phyloP scores from a whole-genome alignment of 2,113 vertebrate genomes.

The Machaerirhynchus nigripectus region DNA sequence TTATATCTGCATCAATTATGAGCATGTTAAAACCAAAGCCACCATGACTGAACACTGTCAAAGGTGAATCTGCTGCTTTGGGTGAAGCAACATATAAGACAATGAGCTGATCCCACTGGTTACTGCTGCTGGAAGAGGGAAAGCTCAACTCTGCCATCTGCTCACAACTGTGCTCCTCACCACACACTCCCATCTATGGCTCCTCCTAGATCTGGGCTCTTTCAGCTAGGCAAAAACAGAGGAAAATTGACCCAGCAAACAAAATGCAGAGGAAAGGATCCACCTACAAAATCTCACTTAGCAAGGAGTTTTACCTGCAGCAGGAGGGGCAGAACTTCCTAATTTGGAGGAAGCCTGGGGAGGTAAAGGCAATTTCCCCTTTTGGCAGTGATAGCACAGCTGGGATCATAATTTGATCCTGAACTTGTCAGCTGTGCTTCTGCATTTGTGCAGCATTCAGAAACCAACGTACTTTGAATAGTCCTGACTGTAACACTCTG shows the following conservation, averaged over 20 bases:
- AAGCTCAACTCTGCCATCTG: not conserved
- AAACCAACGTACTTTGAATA: constrained; percentile 35
- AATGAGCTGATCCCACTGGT: not conserved
- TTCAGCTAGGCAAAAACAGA: not conserved
- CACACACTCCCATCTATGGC: accelerated
- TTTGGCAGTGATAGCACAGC: not conserved
- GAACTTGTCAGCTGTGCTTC: constrained; percentile 44
- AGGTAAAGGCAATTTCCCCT: not conserved
- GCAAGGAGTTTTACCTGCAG: not conserved
- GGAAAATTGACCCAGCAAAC: not conserved
- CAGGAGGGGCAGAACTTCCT: not conserved
- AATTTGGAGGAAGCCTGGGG: not conserved
- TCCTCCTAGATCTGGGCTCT: not conserved
- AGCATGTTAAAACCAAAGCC: constrained; percentile 60
- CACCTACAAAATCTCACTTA: not conserved
- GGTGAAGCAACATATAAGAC: not conserved
- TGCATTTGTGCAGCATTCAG: constrained; percentile 45
- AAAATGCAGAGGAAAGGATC: not conserved
- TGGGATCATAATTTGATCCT: not conserved
- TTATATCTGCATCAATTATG: constrained; percentile 60
- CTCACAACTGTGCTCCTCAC: not conserved
- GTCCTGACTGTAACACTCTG: constrained; percentile 35
- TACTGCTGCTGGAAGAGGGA: not conserved
- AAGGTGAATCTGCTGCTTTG: constrained; percentile 46
- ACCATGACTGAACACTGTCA: constrained; percentile 10